These are phyloP conservation scores for Ctenopoma kingsleyae DNA, from an alignment of 2,797 vertebrate species.

Conservation along the genomic window DNA sequence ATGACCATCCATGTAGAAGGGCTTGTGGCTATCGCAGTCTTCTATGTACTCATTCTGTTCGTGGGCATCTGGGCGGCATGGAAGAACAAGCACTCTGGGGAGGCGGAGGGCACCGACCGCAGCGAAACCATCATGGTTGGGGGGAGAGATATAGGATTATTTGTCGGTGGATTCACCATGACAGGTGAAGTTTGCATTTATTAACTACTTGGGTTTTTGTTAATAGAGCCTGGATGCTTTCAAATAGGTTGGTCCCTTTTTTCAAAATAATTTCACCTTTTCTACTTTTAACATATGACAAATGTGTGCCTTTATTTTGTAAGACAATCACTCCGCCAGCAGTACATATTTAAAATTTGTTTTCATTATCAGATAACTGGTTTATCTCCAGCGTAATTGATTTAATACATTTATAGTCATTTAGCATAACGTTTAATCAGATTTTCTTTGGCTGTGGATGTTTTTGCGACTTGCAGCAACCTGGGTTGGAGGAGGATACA, in stretches of 20 bases:
- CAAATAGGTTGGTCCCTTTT: neutral
- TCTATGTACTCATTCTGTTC: slow-evolving; percentile 93
- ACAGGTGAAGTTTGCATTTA: slow-evolving; percentile 84
- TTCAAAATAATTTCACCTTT: neutral
- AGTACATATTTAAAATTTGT: neutral
- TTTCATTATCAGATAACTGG: neutral
- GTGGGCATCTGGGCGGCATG: slow-evolving; percentile 99
- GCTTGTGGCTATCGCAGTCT: slow-evolving; percentile 93
- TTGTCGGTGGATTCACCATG: slow-evolving; percentile 98
- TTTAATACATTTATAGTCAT: no score
- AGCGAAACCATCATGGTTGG: slow-evolving; percentile 98
- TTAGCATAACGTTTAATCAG: neutral
- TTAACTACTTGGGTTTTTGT: neutral
- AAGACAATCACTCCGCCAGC: neutral
- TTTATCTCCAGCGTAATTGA: neutral
- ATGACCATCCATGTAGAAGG: slow-evolving; percentile 95
- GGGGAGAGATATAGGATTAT: slow-evolving; percentile 95
- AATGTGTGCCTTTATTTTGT: neutral
- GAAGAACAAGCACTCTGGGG: slow-evolving; percentile 95
- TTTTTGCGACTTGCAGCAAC: slow-evolving; percentile 87
- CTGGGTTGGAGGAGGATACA: slow-evolving; percentile 98
- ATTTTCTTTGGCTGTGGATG: neutral
- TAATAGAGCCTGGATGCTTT: neutral
- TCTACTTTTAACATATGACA: neutral
- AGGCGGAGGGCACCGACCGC: slow-evolving; percentile 87